Conservation (phyloP, 2,797 vertebrate species). For the Sciurus vulgaris region DNA sequence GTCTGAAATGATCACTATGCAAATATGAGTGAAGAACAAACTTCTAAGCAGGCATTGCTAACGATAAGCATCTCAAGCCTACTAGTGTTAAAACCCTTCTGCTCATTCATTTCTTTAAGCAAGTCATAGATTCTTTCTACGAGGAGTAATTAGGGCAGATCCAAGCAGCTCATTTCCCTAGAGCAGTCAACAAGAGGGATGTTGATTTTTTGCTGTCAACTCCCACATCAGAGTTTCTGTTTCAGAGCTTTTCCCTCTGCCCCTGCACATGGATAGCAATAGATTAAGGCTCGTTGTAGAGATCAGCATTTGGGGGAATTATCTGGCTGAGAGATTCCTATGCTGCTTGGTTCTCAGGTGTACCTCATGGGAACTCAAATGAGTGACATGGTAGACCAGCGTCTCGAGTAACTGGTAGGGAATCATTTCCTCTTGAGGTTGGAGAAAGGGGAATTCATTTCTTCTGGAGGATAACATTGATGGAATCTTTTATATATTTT, state of each 20-base stretch:
- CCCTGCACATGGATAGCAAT: background rate
- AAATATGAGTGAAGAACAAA: background rate
- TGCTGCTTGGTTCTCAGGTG: background rate
- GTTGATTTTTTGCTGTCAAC: background rate
- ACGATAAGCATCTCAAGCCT: background rate
- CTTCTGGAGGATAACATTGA: background rate
- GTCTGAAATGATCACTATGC: background rate
- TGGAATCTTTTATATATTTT: background rate
- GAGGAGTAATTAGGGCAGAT: background rate
- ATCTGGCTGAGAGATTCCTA: background rate
- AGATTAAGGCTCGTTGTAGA: background rate
- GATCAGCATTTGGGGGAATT: background rate
- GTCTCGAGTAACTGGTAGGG: background rate
- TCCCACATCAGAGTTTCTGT: background rate
- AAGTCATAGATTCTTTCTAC: background rate
- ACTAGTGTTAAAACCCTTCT: background rate
- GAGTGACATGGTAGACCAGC: background rate
- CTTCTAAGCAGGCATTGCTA: background rate
- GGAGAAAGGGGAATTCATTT: background rate
- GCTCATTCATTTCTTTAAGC: background rate
- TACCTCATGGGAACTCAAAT: background rate
- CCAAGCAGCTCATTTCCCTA: background rate
- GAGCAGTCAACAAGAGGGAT: background rate
- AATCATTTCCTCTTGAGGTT: background rate
- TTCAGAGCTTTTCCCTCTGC: background rate